Percentiles rank a stretch among this genome's conserved stretches.
Evolutionary conservation across 2,888 invertebrate genomes (phyloP).

Genomic region (Drosophila diplacantha): DNA sequence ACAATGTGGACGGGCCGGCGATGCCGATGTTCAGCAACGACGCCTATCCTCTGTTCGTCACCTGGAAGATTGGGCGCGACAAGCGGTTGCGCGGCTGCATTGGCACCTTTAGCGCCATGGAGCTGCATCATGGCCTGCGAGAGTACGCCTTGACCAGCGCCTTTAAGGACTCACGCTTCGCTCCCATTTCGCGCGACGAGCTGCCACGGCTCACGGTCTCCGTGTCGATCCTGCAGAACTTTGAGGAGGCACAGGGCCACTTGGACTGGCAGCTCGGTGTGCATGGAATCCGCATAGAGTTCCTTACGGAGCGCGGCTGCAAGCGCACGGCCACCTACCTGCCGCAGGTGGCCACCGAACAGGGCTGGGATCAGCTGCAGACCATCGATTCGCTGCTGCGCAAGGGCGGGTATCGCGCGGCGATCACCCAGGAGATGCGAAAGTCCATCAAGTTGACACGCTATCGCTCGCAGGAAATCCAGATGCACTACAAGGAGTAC

Average conservation of each 20-base stretch:
- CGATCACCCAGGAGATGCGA: slow-evolving; percentile 91
- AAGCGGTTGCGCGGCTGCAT: slow-evolving; percentile 97
- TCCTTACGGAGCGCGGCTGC: slow-evolving; percentile 93
- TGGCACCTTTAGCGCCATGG: slow-evolving; percentile 98
- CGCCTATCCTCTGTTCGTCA: slow-evolving; percentile 98
- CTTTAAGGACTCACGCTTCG: slow-evolving; percentile 96
- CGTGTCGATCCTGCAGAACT: slow-evolving; percentile 94
- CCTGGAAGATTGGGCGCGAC: slow-evolving; percentile 99
- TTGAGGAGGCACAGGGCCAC: slow-evolving; percentile 96
- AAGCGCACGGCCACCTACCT: slow-evolving; percentile 98
- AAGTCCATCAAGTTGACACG: slow-evolving; percentile 95
- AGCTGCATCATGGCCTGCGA: slow-evolving; percentile 93
- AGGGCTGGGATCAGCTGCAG: slow-evolving; percentile 99
- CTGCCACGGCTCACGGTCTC: slow-evolving; percentile 94
- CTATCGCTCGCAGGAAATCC: slow-evolving; percentile 97
- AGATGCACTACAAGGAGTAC: slow-evolving; percentile 92
- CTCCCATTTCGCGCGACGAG: slow-evolving; percentile 95
- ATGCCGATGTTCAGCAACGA: slow-evolving; percentile 95
- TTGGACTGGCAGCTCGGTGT: slow-evolving; percentile 98
- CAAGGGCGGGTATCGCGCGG: slow-evolving; percentile 97
- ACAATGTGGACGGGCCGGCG: slow-evolving; percentile 94
- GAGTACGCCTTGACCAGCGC: slow-evolving; percentile 99
- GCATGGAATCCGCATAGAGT: slow-evolving; percentile 99
- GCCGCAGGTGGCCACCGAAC: slow-evolving; percentile 98
- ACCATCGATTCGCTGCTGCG: slow-evolving; percentile 98